Percentiles rank a stretch among this genome's conserved stretches.
These are phyloP conservation scores for Ellobius talpinus DNA, from an alignment of 2,113 vertebrate genomes.

Conservation along the genomic window DNA sequence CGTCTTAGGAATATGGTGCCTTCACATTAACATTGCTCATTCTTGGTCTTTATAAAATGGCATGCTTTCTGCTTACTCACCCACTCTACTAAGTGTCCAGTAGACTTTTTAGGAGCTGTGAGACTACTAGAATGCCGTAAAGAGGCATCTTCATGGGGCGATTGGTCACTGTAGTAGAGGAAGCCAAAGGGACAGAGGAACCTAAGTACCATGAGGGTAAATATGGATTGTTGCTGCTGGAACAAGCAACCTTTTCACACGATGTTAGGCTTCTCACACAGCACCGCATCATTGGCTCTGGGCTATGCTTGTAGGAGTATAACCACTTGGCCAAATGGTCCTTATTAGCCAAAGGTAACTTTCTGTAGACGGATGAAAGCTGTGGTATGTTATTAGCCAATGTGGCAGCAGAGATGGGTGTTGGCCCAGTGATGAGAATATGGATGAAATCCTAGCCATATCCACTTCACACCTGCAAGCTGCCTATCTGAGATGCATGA, in stretches of 20 bases:
- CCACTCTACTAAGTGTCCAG: neutral
- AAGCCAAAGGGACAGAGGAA: neutral
- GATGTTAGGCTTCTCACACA: neutral
- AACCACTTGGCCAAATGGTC: neutral
- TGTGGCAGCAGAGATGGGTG: neutral
- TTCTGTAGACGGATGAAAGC: neutral
- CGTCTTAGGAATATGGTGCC: neutral
- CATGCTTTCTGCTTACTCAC: neutral
- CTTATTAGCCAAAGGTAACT: neutral
- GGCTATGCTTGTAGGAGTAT: neutral
- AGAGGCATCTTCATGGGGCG: neutral
- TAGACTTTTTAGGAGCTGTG: neutral
- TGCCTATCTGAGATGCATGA: neutral
- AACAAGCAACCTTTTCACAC: neutral
- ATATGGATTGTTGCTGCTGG: neutral
- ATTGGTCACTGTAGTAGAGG: neutral
- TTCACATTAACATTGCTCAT: neutral
- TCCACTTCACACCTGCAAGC: neutral
- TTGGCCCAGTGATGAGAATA: neutral
- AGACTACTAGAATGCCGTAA: neutral
- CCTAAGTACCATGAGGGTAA: neutral
- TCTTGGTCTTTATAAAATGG: neutral
- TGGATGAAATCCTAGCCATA: neutral
- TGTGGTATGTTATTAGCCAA: neutral
- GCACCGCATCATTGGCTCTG: neutral